phyloP scores from a whole-genome alignment of 2,113 vertebrate genomes.

The Trochalopteron elliotii region DNA sequence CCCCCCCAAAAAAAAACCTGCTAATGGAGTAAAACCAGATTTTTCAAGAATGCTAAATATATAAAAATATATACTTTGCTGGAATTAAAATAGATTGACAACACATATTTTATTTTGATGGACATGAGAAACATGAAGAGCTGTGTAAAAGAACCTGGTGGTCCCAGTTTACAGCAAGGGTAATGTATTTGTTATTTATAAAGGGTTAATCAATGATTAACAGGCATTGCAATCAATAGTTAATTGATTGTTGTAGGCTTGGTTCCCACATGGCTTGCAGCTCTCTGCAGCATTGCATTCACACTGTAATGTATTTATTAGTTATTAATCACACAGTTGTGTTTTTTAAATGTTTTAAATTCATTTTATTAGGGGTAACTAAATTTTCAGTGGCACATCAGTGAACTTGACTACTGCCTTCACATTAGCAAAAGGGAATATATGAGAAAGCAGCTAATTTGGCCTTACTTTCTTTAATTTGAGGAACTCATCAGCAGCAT shows the following conservation, averaged over 20 bases:
- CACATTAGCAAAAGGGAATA: background rate
- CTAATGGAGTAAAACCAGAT: background rate
- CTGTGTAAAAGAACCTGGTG: background rate
- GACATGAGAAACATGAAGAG: background rate
- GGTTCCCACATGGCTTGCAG: slow-evolving; percentile 1
- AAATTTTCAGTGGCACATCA: background rate
- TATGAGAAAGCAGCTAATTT: background rate
- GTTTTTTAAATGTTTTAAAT: background rate
- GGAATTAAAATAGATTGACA: background rate
- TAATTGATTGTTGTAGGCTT: slow-evolving; percentile 21
- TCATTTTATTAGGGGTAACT: slow-evolving; percentile 8
- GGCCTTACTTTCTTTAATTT: background rate
- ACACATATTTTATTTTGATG: background rate
- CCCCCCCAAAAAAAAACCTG: background rate
- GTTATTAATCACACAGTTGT: background rate
- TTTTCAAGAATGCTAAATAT: background rate
- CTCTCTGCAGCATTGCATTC: background rate
- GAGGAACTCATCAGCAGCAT: background rate
- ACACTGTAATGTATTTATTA: background rate
- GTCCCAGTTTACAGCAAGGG: background rate
- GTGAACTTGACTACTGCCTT: background rate
- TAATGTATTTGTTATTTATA: background rate
- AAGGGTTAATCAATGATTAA: slow-evolving; percentile 34
- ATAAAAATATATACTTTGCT: background rate
- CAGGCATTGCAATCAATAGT: background rate